These are phyloP conservation scores for Apus apus DNA, from an alignment of 2,113 vertebrate genomes.

Conservation along the genomic window DNA sequence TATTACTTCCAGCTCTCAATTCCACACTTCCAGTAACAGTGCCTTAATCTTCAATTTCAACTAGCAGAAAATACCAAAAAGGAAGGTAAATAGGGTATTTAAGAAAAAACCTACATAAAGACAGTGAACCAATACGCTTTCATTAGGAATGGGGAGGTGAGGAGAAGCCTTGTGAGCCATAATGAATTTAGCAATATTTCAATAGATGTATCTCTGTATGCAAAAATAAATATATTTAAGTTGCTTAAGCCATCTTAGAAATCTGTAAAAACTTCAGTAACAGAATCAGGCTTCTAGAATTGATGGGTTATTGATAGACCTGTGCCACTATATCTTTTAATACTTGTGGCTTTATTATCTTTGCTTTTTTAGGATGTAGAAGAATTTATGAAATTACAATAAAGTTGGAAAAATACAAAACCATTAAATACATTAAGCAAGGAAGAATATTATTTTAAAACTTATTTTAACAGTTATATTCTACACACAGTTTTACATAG, in stretches of 20 bases:
- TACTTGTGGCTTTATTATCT: neutral
- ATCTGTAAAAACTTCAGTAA: neutral
- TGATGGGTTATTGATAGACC: neutral
- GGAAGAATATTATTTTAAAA: neutral
- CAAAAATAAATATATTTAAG: no score
- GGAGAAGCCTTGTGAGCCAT: neutral
- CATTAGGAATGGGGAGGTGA: neutral
- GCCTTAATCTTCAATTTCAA: neutral
- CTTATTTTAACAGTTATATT: neutral
- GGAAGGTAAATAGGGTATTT: neutral
- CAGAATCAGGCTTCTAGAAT: neutral
- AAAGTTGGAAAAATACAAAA: neutral
- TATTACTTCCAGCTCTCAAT: neutral
- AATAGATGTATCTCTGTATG: no score
- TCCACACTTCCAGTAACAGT: neutral
- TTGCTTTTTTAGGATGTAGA: neutral
- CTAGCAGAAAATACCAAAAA: neutral
- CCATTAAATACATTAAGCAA: neutral
- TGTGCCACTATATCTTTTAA: neutral
- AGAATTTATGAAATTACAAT: neutral
- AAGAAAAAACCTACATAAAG: neutral
- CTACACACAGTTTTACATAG: neutral
- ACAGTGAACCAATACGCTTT: neutral
- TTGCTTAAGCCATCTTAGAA: neutral
- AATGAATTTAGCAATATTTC: neutral